These are phyloP conservation scores for Calosoma granatense DNA, from an alignment of 1,140 invertebrate species.

Conservation along the genomic window DNA sequence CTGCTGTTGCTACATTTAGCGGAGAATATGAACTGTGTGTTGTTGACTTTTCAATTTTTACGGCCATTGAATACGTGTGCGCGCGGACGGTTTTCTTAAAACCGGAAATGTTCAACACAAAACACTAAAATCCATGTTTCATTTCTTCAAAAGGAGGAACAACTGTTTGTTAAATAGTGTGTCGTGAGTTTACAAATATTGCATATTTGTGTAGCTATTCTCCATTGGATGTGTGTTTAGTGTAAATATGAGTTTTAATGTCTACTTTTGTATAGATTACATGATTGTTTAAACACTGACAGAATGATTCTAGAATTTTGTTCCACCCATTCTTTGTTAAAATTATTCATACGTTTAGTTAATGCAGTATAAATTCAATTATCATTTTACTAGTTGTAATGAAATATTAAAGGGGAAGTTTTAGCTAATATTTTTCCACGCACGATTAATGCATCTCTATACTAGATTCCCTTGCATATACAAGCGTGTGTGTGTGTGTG, in stretches of 20 bases:
- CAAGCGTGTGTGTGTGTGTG: neutral
- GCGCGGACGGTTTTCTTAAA: neutral
- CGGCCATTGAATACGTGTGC: neutral
- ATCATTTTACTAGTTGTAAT: too few species aligned
- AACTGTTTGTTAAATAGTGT: neutral
- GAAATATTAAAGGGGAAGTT: too few species aligned
- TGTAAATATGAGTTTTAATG: neutral
- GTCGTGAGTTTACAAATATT: neutral
- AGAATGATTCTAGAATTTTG: too few species aligned
- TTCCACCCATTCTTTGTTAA: too few species aligned
- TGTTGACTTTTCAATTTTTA: conserved; percentile 5
- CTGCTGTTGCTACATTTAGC: too few species aligned
- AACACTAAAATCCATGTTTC: neutral
- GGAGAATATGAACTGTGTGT: too few species aligned
- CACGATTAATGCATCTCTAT: too few species aligned
- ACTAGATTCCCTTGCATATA: neutral
- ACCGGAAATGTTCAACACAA: neutral
- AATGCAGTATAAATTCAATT: too few species aligned
- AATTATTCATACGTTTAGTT: too few species aligned
- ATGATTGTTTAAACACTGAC: neutral
- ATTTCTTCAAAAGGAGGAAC: neutral
- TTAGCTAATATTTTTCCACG: too few species aligned
- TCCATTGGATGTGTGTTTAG: neutral
- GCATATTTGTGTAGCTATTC: neutral
- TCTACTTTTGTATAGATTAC: neutral